These are phyloP conservation scores for Smittia sp. DNA, from an alignment of 2,888 invertebrate genomes.

Conservation along the genomic window DNA sequence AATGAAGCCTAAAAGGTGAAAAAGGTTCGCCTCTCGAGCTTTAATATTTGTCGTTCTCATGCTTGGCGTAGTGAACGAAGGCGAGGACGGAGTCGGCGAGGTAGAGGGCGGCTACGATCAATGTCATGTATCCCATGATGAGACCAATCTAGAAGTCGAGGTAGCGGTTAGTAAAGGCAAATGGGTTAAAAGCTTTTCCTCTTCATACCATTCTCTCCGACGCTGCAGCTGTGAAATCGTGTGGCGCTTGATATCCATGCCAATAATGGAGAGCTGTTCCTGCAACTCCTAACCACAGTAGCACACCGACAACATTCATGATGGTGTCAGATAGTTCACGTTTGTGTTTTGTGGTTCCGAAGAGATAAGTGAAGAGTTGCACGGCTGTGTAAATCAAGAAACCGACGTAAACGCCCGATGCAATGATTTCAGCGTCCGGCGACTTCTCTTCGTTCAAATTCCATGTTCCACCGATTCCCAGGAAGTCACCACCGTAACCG, in stretches of 20 bases:
- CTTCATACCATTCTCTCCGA: conserved; percentile 63
- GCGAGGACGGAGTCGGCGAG: conserved; percentile 76
- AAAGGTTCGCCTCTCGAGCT: background rate
- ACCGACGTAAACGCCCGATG: conserved; percentile 82
- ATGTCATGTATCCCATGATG: conserved; percentile 75
- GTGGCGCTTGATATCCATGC: conserved; percentile 80
- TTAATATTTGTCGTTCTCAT: conserved; percentile 49
- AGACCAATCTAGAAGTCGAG: conserved; percentile 62
- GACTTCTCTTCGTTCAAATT: conserved; percentile 86
- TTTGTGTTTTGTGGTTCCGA: conserved; percentile 76
- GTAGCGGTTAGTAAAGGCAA: background rate
- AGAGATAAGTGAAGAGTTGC: conserved; percentile 70
- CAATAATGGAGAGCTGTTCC: conserved; percentile 86
- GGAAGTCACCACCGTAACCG: conserved; percentile 77
- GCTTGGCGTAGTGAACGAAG: conserved; percentile 70
- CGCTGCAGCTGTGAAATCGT: conserved; percentile 70
- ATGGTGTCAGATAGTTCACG: conserved; percentile 75
- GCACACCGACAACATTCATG: conserved; percentile 82
- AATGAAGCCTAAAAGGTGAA: background rate
- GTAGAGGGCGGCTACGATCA: conserved; percentile 76
- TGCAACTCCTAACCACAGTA: conserved; percentile 82
- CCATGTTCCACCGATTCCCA: conserved; percentile 87
- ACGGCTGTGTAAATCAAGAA: conserved; percentile 81
- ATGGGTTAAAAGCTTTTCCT: background rate
- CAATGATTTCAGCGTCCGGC: conserved; percentile 83